phyloP scores from a whole-genome alignment of 1,140 invertebrate genomes.

The Anthonomus grandis region DNA sequence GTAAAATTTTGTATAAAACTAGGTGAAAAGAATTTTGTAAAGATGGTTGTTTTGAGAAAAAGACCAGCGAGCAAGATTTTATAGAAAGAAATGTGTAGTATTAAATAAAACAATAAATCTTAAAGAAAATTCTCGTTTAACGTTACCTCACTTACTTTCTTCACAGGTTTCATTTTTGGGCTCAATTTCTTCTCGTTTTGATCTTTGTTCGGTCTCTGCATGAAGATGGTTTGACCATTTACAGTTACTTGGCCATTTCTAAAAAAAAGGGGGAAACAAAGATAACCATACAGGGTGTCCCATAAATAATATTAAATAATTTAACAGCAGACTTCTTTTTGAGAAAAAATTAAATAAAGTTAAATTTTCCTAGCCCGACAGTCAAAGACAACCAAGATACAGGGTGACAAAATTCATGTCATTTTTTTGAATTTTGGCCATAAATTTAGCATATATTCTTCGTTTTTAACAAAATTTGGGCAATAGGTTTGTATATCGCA shows the following conservation, averaged over 20 bases:
- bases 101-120: slow-evolving; percentile 1
- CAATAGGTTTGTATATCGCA: no score
- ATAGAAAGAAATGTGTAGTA: neutral
- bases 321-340: no score
- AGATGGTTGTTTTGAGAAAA: neutral
- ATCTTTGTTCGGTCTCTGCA: slow-evolving; percentile 44
- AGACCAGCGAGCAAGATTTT: neutral
- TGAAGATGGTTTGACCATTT: slow-evolving; percentile 48
- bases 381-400: no score
- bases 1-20: no score
- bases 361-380: no score
- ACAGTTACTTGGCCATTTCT: slow-evolving; percentile 47
- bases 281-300: no score
- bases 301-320: no score
- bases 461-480: no score
- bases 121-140: slow-evolving; percentile 1
- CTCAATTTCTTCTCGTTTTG: slow-evolving; percentile 42
- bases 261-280: neutral
- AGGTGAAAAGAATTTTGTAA: neutral
- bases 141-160: slow-evolving; percentile 32
- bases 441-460: no score
- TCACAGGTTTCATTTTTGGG: slow-evolving; percentile 44
- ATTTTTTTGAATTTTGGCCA: no score
- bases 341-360: no score
- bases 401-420: no score